Evolutionary conservation across 2,113 vertebrate species (phyloP).

Genomic region (Hippolais icterina): DNA sequence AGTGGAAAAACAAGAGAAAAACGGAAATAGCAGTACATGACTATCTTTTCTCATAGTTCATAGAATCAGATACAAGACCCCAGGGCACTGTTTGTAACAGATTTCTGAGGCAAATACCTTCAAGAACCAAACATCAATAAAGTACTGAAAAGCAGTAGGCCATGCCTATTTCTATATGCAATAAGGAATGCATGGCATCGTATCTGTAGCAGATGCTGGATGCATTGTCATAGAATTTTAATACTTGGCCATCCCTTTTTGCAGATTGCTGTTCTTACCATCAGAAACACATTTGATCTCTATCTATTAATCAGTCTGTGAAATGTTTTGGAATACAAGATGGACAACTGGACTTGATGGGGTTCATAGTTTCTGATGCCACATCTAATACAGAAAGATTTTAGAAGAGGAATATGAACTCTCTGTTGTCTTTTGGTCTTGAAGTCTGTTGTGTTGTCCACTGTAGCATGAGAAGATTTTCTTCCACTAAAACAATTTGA

Average conservation of each 20-base stretch:
- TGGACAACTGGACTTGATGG: not conserved
- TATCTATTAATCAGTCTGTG: not conserved
- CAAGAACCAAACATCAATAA: not conserved
- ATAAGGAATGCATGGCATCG: not conserved
- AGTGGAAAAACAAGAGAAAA: not conserved
- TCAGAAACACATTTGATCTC: not conserved
- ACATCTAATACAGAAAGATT: not conserved
- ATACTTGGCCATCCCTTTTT: not conserved
- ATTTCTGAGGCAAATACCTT: not conserved
- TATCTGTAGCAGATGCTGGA: not conserved
- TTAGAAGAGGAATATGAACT: not conserved
- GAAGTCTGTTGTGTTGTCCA: not conserved
- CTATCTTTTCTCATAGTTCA: not conserved
- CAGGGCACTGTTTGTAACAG: not conserved
- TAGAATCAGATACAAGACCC: not conserved
- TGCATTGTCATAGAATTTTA: not conserved
- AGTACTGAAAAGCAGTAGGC: not conserved
- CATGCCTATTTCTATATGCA: not conserved
- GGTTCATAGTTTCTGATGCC: not conserved
- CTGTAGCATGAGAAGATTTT: not conserved
- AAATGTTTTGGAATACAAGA: not conserved
- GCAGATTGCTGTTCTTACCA: not conserved
- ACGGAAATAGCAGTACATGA: not conserved
- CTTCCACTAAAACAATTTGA: not conserved
- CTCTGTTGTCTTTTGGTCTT: not conserved